A percentile compares a stretch with the other conserved stretches of the same genome.
Evolutionary conservation across 2,888 invertebrate species (phyloP).

Genomic region (Phania funesta): DNA sequence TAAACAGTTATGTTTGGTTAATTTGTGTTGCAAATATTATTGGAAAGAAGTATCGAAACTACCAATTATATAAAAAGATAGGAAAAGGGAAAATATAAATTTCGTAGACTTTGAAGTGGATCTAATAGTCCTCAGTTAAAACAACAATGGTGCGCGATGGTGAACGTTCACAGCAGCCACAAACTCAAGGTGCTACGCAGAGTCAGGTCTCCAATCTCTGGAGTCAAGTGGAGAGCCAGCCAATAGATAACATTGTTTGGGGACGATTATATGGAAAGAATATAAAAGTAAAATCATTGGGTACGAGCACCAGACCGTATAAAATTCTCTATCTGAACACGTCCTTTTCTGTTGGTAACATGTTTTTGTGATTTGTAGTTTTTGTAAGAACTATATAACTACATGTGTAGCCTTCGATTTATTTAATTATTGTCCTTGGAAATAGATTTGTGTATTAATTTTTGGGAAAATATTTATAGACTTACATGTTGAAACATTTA

Average conservation of each 20-base stretch:
- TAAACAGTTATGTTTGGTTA: conserved; percentile 48
- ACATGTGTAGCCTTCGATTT: background rate
- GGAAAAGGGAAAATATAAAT: background rate
- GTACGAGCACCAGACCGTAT: conserved; percentile 76
- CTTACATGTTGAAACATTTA: conserved; percentile 79
- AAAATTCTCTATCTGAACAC: conserved; percentile 75
- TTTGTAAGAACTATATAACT: background rate
- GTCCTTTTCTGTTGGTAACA: conserved; percentile 77
- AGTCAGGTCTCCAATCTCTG: conserved; percentile 77
- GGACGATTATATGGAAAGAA: conserved; percentile 79
- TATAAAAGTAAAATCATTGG: conserved; percentile 78
- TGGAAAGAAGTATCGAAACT: background rate
- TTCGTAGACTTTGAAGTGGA: background rate
- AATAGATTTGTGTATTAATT: background rate
- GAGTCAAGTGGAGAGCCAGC: conserved; percentile 79
- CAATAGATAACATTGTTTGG: conserved; percentile 78
- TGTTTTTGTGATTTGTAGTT: background rate
- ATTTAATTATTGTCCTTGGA: background rate
- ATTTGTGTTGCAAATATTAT: background rate
- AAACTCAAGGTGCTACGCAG: conserved; percentile 75
- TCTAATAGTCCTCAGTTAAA: background rate
- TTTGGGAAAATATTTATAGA: conserved; percentile 72
- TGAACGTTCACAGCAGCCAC: conserved; percentile 53
- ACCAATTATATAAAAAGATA: background rate
- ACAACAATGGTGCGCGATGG: conserved; percentile 74